Evolutionary conservation across 2,888 invertebrate genomes (phyloP), one percentile per base, ranked within the genome.

Genomic region (Drosophila koepferae): DNA sequence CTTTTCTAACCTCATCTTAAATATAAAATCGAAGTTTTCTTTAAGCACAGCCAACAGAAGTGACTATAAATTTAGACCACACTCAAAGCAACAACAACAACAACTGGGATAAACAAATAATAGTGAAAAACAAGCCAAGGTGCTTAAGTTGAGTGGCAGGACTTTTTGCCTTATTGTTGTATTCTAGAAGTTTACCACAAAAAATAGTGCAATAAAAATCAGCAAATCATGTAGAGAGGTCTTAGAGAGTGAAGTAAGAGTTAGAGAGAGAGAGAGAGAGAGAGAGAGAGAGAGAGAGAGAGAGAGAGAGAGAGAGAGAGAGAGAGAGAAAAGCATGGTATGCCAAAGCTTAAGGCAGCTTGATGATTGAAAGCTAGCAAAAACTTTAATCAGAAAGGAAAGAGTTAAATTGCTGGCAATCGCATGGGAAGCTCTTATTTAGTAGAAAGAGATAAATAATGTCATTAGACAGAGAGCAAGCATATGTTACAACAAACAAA

Each of bases 41-140:
- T 46, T 44, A 66, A 65, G 40, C 66, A 16, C 38, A 53, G 40
- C 23, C 10, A 34, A n/a, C 68, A 59, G 23, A 53, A 28, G n/a
- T 23, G 31, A 12, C 51, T 34, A 68, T 68, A 68, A 68, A 65
- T 66, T 51, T 44, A n/a, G n/a, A 44, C 36, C 58, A 68, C 58
- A 43, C 14, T 51, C 41, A 34, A 43, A 51, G 23, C 65, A 65
- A 9, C 34, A 41, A 40, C 28, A 23, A 38, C 56, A 58, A n/a
- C 49, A 58, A n/a, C 36, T 14, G 2, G 12, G n/a, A 36, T 18
- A 53, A 38, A 31, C 59, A 59, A 66, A 20, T 12, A 59, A 72
- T 67, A 68, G 36, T 44, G 53, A 41, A 46, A 43, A 48, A 38
- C 31, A 60, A 28, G 31, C 14, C 9, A 54, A 16, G 34, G 20